Base-by-base conservation (phyloP, 2,797 vertebrate genomes). In the Xerus rutilus region DNA sequence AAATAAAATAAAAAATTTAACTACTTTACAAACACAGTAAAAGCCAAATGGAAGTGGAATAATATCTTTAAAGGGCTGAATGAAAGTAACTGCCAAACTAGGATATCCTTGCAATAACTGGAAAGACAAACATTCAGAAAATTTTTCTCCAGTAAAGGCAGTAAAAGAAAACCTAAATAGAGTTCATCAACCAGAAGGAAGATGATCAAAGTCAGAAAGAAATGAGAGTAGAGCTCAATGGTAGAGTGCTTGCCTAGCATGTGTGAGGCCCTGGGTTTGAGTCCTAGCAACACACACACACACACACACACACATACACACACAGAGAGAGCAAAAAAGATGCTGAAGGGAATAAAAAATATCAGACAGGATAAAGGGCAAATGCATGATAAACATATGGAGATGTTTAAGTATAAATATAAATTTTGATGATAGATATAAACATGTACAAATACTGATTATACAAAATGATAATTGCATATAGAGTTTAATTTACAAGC, bases 1-100 rank as follows among this genome's bases (percentile, higher is more conserved):
- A 94, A 96, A 77, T 85, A 70, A 86, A 92, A 73, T 91, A 47
- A 76, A 72, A 83, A 43, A 69, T 1, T 90, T 69, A 96, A 35
- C 30, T 65, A 49, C 18, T 74, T 84, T 59, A 67, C 18, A 91
- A 88, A 78, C 35, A 52, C 39, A 82, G 17, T 45, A 43, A 25
- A 94, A 93, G 35, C 39, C 92, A 93, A 62, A 77, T 52, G 59
- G n/a, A 20, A 69, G n/a, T 90, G 25, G 52, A 86, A 45, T 73
- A 35, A 20, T 52, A 93, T 81, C 28, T 77, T 88, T 64, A 65
- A 92, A 94, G 65, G 32, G n/a, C 10, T 67, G 28, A 70, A 65
- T 81, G 35, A 85, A 94, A 94, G 65, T 64, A 64, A 81, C 32
- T 90, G 28, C 43, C 32, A 87, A 74, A 78, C 21, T 69, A 64